Conservation (phyloP, 2,797 vertebrate species). For the Tokudaia tokunoshimensis region DNA sequence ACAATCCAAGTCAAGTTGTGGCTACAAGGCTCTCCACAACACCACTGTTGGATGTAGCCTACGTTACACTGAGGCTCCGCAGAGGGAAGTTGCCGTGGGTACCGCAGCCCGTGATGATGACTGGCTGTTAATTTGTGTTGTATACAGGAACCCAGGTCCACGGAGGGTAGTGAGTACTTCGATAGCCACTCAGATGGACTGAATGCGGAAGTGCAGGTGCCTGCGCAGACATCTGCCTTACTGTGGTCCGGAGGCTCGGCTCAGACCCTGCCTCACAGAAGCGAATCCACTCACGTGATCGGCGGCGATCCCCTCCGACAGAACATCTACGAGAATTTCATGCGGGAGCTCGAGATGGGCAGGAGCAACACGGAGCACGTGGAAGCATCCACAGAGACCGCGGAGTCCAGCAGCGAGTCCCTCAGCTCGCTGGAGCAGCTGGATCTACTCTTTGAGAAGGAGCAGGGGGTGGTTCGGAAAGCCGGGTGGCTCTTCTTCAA, state of each 20-base stretch:
- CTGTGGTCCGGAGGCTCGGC: constrained; percentile 92
- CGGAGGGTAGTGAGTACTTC: constrained; percentile 93
- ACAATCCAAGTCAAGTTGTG: not conserved
- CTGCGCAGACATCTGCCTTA: constrained; percentile 90
- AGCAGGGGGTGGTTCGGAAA: constrained; percentile 96
- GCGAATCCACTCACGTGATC: constrained; percentile 89
- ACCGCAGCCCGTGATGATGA: not conserved
- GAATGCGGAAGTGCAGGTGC: constrained; percentile 90
- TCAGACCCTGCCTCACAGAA: constrained; percentile 91
- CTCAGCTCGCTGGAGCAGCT: constrained; percentile 95
- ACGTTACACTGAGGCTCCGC: accelerated
- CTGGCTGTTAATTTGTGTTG: constrained; percentile 63
- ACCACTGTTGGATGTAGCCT: not conserved
- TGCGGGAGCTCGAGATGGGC: constrained; percentile 95
- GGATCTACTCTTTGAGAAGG: constrained; percentile 95
- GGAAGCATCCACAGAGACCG: constrained; percentile 92
- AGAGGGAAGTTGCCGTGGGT: not conserved
- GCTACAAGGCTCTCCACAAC: not conserved
- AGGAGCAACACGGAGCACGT: constrained; percentile 89
- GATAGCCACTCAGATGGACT: constrained; percentile 95
- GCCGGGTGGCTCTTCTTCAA: constrained; percentile 98
- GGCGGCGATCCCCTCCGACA: constrained; percentile 92
- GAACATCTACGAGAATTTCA: constrained; percentile 98
- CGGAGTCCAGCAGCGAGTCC: constrained; percentile 94
- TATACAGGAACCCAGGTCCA: constrained; percentile 93